A percentile compares a stretch with the other conserved stretches of the same genome.
Evolutionary conservation across 2,113 vertebrate genomes (phyloP).

Genomic region (Rhadina sibilatrix): DNA sequence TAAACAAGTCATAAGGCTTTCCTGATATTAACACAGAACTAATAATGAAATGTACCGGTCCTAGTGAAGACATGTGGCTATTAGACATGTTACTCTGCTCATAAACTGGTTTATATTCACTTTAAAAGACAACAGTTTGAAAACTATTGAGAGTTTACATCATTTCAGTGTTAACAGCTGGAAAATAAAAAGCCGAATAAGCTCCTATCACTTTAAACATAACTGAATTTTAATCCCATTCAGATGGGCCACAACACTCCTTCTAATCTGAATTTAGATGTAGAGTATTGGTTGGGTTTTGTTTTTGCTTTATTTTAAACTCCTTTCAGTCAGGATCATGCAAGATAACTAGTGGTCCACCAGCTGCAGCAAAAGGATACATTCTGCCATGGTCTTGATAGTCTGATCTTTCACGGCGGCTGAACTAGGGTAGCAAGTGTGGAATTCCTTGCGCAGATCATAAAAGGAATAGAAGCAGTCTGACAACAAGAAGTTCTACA

Average conservation of each 20-base stretch:
- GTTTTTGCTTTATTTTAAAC: background rate
- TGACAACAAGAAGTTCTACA: slow-evolving; percentile 87
- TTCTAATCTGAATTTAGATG: background rate
- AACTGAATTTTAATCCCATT: background rate
- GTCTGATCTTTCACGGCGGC: slow-evolving; percentile 80
- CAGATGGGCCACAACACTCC: background rate
- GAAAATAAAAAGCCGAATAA: background rate
- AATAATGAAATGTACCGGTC: background rate
- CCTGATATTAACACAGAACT: background rate
- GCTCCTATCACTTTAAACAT: background rate
- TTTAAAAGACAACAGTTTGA: background rate
- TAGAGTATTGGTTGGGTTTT: background rate
- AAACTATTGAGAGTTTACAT: background rate
- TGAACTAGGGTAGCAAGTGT: slow-evolving; percentile 81
- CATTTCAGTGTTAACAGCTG: background rate
- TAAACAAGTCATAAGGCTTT: background rate
- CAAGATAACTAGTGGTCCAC: background rate
- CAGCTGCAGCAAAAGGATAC: slow-evolving; percentile 78
- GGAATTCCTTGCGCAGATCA: slow-evolving; percentile 90
- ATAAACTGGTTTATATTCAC: slow-evolving; percentile 24
- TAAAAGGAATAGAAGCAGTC: slow-evolving; percentile 94
- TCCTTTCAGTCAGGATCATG: background rate
- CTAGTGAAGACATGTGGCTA: rapidly evolving
- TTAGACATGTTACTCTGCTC: background rate
- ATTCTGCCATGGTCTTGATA: slow-evolving; percentile 87